A percentile compares a stretch with the other conserved stretches of the same genome.
phyloP scores from a whole-genome alignment of 2,113 vertebrate species.

The Myotis lucifugus region DNA sequence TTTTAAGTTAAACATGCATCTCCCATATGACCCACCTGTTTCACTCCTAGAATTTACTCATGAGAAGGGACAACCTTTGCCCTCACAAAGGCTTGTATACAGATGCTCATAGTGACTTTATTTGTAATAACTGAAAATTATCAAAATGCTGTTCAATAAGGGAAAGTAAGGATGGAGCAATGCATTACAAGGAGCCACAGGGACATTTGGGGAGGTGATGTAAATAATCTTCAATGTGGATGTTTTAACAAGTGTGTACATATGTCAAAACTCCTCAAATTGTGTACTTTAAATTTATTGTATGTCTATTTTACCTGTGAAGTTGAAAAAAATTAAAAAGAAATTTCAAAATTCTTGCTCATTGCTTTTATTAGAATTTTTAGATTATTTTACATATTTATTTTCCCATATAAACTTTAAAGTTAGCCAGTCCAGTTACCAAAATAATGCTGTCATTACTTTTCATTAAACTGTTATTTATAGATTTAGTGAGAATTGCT shows the following conservation, averaged over 20 bases:
- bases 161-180: neutral
- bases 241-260: neutral
- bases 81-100: neutral
- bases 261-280: neutral
- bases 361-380: neutral
- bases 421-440: constrained; percentile 14
- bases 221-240: neutral
- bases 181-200: neutral
- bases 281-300: neutral
- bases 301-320: neutral
- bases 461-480: constrained; percentile 12
- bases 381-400: constrained; percentile 26
- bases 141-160: neutral
- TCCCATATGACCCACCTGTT: neutral
- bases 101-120: neutral
- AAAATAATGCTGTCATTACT: neutral
- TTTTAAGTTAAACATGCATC: neutral
- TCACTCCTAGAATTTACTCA: neutral
- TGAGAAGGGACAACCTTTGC: neutral
- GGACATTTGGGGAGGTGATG: neutral
- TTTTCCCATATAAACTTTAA: neutral
- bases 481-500: neutral
- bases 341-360: constrained; percentile 18
- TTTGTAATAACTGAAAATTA: constrained; percentile 17
- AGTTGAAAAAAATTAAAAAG: neutral